Evolutionary conservation across 2,113 vertebrate species (phyloP), one percentile per base, ranked within the genome.

Genomic region (Laticauda laticaudata): DNA sequence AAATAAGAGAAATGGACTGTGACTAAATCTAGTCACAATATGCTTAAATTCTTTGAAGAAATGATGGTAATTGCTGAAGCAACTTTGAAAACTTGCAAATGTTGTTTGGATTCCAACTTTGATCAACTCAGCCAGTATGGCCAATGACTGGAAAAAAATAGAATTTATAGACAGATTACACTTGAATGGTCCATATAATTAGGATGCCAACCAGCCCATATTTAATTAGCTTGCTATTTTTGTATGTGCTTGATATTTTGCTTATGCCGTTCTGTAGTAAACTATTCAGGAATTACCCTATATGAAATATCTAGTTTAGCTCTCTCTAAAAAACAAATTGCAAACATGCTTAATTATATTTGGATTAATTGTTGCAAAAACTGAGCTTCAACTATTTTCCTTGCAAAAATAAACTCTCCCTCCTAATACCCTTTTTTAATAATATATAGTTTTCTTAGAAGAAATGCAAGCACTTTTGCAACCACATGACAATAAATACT

Each of bases 401-500:
- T n/a, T 5, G 81, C 81, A 8, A 20, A 93, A 91, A 81, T 45
- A 96, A 23, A 24, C 24, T 45, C 24, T 1, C 14, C 5, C 0
- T 45, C 11, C 55, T 48, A 48, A 48, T 86, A 81, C 15, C 21
- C 55, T 29, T 69, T 93, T 94, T 92, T 61, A 61, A 64, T 93
- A n/a, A 89, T 55, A 94, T 61, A 1, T 90, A 48, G 69, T 54
- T 91, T 88, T 91, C 88, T 75, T 48, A 87, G 56, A 93, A 59
- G 34, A 93, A 94, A 92, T 87, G 81, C 89, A 94, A 18, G 23
- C 4, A n/a, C 90, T 91, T 94, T 91, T 26, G 1, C 23, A 56
- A 59, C 69, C 86, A 64, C 9, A 24, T 39, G 45, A 86, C 39
- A 1, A 45, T 26, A 5, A 86, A 88, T 64, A 69, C 2, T 91